phyloP scores from a whole-genome alignment of 2,888 invertebrate genomes.

The Conistra vaccinii region DNA sequence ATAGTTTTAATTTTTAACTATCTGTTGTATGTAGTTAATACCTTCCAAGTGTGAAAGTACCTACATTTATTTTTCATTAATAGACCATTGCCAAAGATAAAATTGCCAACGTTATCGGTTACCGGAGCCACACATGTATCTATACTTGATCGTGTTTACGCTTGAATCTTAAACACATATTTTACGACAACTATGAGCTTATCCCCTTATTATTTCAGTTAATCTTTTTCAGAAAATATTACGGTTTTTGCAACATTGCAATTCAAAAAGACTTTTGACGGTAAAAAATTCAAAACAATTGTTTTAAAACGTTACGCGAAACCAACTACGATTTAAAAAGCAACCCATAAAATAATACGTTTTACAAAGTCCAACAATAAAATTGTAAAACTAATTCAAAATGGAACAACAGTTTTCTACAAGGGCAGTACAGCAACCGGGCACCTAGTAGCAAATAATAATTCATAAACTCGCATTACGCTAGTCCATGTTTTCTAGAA shows the following conservation, averaged over 20 bases:
- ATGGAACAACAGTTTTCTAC: slow-evolving; percentile 30
- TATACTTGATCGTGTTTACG: neutral
- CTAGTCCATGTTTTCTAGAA: slow-evolving; percentile 44
- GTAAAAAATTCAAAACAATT: neutral
- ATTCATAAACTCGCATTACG: slow-evolving; percentile 45
- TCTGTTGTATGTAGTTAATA: neutral
- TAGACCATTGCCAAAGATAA: neutral
- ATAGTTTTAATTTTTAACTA: too few species aligned
- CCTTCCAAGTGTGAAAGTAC: neutral
- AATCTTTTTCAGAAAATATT: neutral
- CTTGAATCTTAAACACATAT: neutral
- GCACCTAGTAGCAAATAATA: slow-evolving; percentile 40
- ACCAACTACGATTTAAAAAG: neutral
- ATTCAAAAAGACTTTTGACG: neutral
- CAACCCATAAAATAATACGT: slow-evolving; percentile 23
- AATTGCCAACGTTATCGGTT: neutral
- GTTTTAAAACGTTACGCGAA: neutral
- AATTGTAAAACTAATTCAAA: slow-evolving; percentile 39
- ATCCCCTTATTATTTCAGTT: neutral
- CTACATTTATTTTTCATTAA: too few species aligned
- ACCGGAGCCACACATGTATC: neutral
- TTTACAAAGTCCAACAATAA: slow-evolving; percentile 35
- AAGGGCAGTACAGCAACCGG: neutral
- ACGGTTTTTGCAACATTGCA: too few species aligned
- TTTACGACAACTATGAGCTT: neutral